Evolutionary conservation across 2,113 vertebrate species (phyloP), one percentile per base, ranked within the genome.

Genomic region (Raja brachyura): DNA sequence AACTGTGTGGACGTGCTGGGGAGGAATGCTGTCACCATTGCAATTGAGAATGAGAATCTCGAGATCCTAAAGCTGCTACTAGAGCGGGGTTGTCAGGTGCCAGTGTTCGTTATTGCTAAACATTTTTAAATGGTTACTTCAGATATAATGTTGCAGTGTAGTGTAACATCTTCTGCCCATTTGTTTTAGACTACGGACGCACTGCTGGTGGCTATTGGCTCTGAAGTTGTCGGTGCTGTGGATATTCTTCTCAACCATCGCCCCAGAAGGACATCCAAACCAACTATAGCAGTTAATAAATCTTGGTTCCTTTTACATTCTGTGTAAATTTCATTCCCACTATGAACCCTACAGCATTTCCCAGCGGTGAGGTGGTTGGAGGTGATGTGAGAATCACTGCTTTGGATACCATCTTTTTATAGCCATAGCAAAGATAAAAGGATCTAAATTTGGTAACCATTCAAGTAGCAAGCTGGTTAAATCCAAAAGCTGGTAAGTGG

Each of bases 1-100:
- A 99, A 99, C 97, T 98, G 98, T 81, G 97, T 99, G 93, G 99
- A 99, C 94, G 98, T 99, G 93, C 96, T 99, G 94, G 99, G 99
- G 93, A 97, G 98, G 93, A 98, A 99, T 94, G 98, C 98, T 63
- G 95, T 99, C 95, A 99, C 98, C 93, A 99, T 99, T 95, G 95
- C 98, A 63, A 99, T 99, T 94, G 98, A 99, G 95, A 99, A 99
- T 70, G 98, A 99, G 95, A 99, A 99, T 94, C 95, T 99, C 94
- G 98, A 99, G 95, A 99, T 99, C 93, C 96, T 99, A 6, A 98
- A 99, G 95, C 96, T 99, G 68, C 98, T 99, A 93, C 95, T 99
- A 95, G 98, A 99, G 94, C 97, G 99, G 94, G 98, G 98, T 93
- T 99, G 98, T 95, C 98, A 99, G 98, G 99, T 99, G 39, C 66